A percentile compares a stretch with the other conserved stretches of the same genome.
Conservation (phyloP, 2,113 vertebrate genomes). For the Coptodon bakossiorum region DNA sequence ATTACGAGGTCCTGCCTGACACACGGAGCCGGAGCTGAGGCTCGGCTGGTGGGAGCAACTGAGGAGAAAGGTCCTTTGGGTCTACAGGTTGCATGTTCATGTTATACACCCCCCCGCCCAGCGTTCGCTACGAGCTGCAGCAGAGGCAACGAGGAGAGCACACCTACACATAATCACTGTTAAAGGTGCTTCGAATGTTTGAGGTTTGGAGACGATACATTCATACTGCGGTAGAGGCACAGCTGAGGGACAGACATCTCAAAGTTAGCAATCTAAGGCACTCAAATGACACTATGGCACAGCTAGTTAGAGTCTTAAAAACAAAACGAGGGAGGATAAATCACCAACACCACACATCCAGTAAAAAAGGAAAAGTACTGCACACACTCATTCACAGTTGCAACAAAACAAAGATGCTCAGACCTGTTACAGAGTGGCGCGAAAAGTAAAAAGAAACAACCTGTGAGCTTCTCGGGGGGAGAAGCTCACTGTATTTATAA, state of each 20-base stretch:
- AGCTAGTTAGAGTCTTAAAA: conserved; percentile 25
- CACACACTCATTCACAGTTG: conserved; percentile 68
- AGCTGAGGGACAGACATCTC: conserved; percentile 62
- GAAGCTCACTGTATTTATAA: not conserved
- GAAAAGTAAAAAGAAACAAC: not conserved
- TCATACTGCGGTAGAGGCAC: conserved; percentile 73
- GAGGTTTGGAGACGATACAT: conserved; percentile 73
- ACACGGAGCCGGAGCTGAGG: not conserved
- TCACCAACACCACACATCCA: conserved; percentile 36
- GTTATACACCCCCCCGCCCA: not conserved
- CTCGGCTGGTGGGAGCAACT: conserved; percentile 16
- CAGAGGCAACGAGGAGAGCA: conserved; percentile 48
- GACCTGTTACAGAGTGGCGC: conserved; percentile 42
- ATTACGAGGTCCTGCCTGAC: conserved; percentile 3
- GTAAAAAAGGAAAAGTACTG: conserved; percentile 29
- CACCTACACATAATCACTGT: conserved; percentile 20
- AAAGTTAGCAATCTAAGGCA: conserved; percentile 74
- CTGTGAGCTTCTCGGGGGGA: not conserved
- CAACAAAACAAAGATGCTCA: conserved; percentile 29
- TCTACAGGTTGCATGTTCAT: conserved; percentile 50
- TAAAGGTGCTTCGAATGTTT: conserved; percentile 65
- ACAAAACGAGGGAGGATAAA: not conserved
- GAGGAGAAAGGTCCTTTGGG: conserved; percentile 55
- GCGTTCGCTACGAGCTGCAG: conserved; percentile 33
- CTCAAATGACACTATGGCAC: conserved; percentile 76